phyloP scores from a whole-genome alignment of 2,888 invertebrate species.

The Lamellibrachia columna region DNA sequence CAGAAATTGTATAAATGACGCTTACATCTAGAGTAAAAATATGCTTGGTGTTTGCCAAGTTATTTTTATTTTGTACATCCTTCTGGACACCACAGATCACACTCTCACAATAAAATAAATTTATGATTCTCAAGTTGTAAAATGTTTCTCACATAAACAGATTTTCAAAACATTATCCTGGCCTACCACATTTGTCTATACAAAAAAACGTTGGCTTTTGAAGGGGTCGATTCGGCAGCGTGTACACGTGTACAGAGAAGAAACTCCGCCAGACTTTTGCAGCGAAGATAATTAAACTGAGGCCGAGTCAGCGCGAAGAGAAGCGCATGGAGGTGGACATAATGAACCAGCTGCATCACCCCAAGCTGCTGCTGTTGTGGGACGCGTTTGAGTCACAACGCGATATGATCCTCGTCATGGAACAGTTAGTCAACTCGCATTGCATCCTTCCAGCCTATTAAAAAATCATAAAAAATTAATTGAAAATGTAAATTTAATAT shows the following conservation, averaged over 20 bases:
- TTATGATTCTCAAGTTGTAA: neutral
- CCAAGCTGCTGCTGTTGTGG: conserved; percentile 94
- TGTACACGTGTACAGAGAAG: conserved; percentile 72
- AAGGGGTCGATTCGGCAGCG: conserved; percentile 70
- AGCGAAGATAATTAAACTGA: conserved; percentile 85
- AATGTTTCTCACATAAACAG: neutral
- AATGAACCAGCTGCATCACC: conserved; percentile 93
- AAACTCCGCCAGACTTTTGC: conserved; percentile 75
- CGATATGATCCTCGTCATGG: conserved; percentile 97
- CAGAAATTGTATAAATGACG: neutral
- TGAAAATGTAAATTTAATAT: too few species aligned
- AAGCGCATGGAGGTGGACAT: conserved; percentile 95
- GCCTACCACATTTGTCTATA: neutral
- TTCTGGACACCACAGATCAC: too few species aligned
- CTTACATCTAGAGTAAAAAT: too few species aligned
- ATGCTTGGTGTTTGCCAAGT: too few species aligned
- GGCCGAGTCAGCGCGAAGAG: conserved; percentile 87
- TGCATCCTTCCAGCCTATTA: too few species aligned
- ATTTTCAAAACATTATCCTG: neutral
- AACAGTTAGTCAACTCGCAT: conserved; percentile 85
- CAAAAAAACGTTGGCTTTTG: conserved; percentile 13
- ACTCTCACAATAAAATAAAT: neutral
- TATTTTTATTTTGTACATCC: neutral
- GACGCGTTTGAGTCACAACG: conserved; percentile 77
- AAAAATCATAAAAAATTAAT: too few species aligned